Evolutionary conservation across 2,888 invertebrate species (phyloP), one percentile per base, ranked within the genome.

Genomic region (Drosophila putrida): DNA sequence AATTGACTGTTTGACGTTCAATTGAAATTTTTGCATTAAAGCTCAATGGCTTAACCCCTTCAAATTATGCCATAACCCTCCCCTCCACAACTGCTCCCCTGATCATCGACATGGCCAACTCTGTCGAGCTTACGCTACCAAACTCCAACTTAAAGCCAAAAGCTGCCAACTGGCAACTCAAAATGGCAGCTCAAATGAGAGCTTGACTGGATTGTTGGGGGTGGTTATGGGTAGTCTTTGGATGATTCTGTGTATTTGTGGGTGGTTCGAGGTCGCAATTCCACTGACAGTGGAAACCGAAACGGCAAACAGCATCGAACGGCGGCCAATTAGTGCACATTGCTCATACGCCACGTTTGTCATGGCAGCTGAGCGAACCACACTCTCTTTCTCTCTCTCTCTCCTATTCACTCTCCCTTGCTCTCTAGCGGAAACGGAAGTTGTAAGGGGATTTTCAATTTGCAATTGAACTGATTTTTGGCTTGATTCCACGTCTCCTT

Each of bases 281-380:
- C 27, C 65, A 72, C 75, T 54, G 72, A 71, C 58, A 70, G 58
- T 41, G 58, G 47, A 54, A 66, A 55, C 36, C 44, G 51, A 62
- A 61, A 60, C 15, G 41, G 47, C 58, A 67, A 80, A 83, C 81
- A 63, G 67, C 76, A 71, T 62, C 82, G 71, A 73, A 83, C 54
- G 79, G 73, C 72, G 80, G 88, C 85, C 85, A 86, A 86, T 86
- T 86, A 86, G 90, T 80, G 88, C 78, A 80, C 89, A 89, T 88
- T 89, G 90, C 88, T 90, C 83, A 89, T 82, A 90, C 90, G 83
- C 90, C 82, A 75, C 75, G 88, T 89, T 89, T 89, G 88, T 84
- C 89, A 76, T 84, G 88, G 63, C 79, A 87, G 75, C 71, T 28
- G 71, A 77, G 64, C 64, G 53, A 51, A 43, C 15, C 41, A 11